Conservation (phyloP, 2,113 vertebrate species). For the Oryzias curvinotus region DNA sequence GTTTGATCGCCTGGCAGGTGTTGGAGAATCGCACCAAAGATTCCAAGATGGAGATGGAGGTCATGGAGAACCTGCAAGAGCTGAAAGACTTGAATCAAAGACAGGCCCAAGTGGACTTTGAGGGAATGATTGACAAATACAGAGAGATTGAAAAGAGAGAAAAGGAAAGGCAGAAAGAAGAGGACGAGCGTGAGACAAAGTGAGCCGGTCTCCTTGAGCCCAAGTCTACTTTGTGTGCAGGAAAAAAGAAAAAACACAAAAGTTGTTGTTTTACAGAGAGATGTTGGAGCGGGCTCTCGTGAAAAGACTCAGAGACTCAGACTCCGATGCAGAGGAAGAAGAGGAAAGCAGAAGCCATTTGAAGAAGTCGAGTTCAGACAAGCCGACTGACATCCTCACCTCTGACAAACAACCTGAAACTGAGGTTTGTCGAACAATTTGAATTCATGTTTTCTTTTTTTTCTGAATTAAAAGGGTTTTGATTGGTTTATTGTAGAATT, state of each 20-base stretch:
- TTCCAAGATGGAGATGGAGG: conserved; percentile 98
- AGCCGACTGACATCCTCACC: conserved; percentile 86
- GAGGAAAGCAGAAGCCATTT: neutral
- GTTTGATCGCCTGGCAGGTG: conserved; percentile 75
- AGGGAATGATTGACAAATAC: conserved; percentile 83
- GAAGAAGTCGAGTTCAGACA: fast-evolving
- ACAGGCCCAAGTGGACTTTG: conserved; percentile 93
- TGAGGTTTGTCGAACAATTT: conserved; percentile 35
- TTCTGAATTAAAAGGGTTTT: neutral
- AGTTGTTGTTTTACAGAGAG: conserved; percentile 70
- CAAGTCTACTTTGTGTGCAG: no score
- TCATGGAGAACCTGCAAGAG: conserved; percentile 96
- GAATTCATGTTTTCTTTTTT: neutral
- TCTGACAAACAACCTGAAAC: conserved; percentile 61
- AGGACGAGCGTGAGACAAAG: conserved; percentile 88
- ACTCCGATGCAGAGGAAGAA: conserved; percentile 81
- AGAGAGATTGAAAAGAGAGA: conserved; percentile 81
- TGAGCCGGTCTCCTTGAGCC: conserved; percentile 54
- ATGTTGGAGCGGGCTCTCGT: conserved; percentile 84
- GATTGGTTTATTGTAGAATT: no score
- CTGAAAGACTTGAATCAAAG: conserved; percentile 96
- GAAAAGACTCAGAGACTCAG: conserved; percentile 83
- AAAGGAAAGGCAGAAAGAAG: conserved; percentile 81
- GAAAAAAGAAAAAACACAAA: neutral
- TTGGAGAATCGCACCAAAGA: conserved; percentile 95